Base-by-base conservation (phyloP, 2,797 vertebrate species). In the Toxotes lorentzi region DNA sequence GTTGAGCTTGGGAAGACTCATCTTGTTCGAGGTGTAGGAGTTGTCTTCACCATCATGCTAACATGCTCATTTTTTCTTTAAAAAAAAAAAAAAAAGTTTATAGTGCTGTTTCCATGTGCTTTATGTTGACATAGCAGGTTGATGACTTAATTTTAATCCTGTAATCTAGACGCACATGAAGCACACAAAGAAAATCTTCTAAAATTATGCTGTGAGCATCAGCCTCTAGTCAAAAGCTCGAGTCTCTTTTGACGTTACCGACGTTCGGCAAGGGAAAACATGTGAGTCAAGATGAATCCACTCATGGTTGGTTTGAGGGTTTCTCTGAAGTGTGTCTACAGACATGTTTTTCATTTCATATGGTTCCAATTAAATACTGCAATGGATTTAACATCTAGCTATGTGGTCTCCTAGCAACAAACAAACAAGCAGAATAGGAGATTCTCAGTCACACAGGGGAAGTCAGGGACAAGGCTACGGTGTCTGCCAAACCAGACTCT, bases 321-420 rank as follows among this genome's bases (percentile, higher is more conserved):
- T 75, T 40, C 68, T 88, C 73, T 77, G 81, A 78, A 82, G 82
- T 85, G 74, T 83, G 82, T 79, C 82, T 82, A 35, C 76, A 81
- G 86, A 88, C 86, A 78, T 92, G 90, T 91, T 91, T 81, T 81
- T 88, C 71, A 50, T 88, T 90, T 88, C 92, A 93, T 92, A 94
- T 91, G 93, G 79, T 92, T 85, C 88, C 83, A 89, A 86, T 94
- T 94, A 92, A 90, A 92, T 71, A 61, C 83, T 82, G 86, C 82
- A 86, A 78, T 78, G 83, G 82, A 70, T 90, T 85, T 80, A 82
- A 85, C 87, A 88, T 85, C 59, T 61, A 75, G 79, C 70, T 75
- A 78, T 65, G 86, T 56, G 48, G 89, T 89, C 73, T 87, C 92
- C 86, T 92, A 92, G 94, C 93, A 92, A 90, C 90, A 89, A 93